Evolutionary conservation across 2,888 invertebrate species (phyloP).

Genomic region (Coelinius sp.): DNA sequence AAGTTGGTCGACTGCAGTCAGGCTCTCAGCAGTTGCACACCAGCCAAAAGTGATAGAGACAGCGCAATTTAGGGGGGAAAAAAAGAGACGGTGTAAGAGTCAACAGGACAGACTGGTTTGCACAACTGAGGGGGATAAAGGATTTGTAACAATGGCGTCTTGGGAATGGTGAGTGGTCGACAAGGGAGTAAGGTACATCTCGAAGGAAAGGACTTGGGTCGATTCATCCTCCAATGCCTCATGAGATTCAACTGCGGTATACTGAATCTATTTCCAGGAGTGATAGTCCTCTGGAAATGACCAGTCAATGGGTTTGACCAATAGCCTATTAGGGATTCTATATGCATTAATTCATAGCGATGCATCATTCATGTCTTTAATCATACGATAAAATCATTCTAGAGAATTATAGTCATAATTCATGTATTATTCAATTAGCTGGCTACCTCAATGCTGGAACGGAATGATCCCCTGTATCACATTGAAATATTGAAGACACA

Average conservation of each 20-base stretch:
- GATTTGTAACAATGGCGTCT: conserved; percentile 31
- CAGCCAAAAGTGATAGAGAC: conserved; percentile 4
- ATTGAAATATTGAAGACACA: not conserved
- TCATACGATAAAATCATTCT: not conserved
- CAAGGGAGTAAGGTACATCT: not conserved
- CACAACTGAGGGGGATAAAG: not conserved
- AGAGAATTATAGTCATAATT: not conserved
- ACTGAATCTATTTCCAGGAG: conserved; percentile 27
- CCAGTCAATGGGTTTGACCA: conserved; percentile 23
- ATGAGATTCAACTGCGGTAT: conserved; percentile 12
- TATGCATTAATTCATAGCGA: not conserved
- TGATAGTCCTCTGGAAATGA: conserved; percentile 34
- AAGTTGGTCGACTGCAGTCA: conserved; percentile 30
- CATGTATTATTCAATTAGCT: not conserved
- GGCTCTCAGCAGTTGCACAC: not conserved
- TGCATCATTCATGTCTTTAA: not conserved
- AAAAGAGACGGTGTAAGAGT: not conserved
- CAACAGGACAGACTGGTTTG: not conserved
- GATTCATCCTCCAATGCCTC: conserved; percentile 18
- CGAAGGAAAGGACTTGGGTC: not conserved
- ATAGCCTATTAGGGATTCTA: conserved; percentile 5
- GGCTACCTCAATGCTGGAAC: too few relatives aligned
- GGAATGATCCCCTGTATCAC: too few relatives aligned
- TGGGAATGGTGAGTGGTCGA: conserved; percentile 6
- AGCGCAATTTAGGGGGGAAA: too few relatives aligned